A percentile compares a stretch with the other conserved stretches of the same genome.
Evolutionary conservation across 2,888 invertebrate genomes (phyloP).

Genomic region (Mesoligia furuncula): DNA sequence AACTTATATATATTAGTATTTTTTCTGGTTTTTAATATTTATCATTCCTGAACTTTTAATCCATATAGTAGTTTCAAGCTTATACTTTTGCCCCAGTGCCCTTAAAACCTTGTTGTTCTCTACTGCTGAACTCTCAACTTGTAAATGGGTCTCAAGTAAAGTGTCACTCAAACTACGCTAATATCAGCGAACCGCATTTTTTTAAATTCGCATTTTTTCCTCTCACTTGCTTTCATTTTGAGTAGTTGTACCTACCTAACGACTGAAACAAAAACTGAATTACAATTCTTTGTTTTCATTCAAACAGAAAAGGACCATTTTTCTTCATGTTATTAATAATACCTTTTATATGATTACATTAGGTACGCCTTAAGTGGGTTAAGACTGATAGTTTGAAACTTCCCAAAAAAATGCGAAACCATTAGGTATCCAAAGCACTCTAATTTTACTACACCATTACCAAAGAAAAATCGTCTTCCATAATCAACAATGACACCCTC

Average conservation of each 20-base stretch:
- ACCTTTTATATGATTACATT: background rate
- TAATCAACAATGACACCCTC: slow-evolving; percentile 20
- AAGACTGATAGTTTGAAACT: background rate
- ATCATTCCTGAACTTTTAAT: background rate
- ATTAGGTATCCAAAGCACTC: slow-evolving; percentile 7
- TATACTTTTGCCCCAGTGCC: slow-evolving; percentile 3
- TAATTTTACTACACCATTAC: slow-evolving; percentile 19
- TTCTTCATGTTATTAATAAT: background rate
- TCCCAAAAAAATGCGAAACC: background rate
- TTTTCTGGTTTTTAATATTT: background rate
- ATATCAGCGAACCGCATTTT: slow-evolving; percentile 2
- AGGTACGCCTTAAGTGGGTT: background rate
- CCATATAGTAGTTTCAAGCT: background rate
- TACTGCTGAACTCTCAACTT: background rate
- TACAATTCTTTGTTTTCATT: too few relatives aligned
- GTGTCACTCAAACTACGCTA: slow-evolving; percentile 2
- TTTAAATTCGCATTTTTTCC: background rate
- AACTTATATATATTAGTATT: background rate
- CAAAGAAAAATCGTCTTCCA: slow-evolving; percentile 16
- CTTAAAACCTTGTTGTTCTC: slow-evolving; percentile 15
- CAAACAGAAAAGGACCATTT: background rate
- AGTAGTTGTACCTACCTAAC: too few relatives aligned
- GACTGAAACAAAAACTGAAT: too few relatives aligned
- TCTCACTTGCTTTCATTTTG: background rate
- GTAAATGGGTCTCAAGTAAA: slow-evolving; percentile 17